Evolutionary conservation across 2,113 vertebrate genomes (phyloP).

Genomic region (Cyprinodon variegatus): DNA sequence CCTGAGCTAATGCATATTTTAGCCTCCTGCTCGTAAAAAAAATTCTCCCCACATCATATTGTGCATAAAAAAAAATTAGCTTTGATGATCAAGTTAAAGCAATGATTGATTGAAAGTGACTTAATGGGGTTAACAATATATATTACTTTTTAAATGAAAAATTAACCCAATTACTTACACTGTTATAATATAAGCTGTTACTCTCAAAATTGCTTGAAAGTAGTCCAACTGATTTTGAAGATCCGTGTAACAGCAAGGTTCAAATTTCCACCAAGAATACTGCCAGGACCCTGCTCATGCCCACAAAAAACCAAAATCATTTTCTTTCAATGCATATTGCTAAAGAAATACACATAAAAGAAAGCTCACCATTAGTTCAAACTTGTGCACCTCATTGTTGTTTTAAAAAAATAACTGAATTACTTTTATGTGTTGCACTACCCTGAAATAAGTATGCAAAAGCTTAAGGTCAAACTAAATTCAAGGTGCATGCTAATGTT

Average conservation of each 20-base stretch:
- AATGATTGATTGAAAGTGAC: no score
- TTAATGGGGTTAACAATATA: no score
- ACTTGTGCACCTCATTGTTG: no score
- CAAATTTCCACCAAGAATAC: neutral
- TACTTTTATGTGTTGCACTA: neutral
- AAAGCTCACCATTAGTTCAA: neutral
- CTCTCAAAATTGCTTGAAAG: neutral
- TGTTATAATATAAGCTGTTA: no score
- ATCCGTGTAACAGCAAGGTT: neutral
- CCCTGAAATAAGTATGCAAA: neutral
- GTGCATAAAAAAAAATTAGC: no score
- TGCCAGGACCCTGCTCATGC: neutral
- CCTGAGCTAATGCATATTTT: no score
- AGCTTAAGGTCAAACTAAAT: neutral
- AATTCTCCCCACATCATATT: no score
- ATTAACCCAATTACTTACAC: no score
- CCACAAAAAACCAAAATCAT: neutral
- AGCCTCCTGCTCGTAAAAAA: no score
- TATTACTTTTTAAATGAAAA: no score
- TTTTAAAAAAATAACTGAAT: no score
- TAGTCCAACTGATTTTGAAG: neutral
- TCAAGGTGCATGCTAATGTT: neutral
- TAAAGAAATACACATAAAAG: neutral
- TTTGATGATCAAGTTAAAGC: no score
- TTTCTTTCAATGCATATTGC: neutral